These are phyloP conservation scores for Hyperopisus bebe DNA, from an alignment of 2,113 vertebrate species.

Conservation along the genomic window DNA sequence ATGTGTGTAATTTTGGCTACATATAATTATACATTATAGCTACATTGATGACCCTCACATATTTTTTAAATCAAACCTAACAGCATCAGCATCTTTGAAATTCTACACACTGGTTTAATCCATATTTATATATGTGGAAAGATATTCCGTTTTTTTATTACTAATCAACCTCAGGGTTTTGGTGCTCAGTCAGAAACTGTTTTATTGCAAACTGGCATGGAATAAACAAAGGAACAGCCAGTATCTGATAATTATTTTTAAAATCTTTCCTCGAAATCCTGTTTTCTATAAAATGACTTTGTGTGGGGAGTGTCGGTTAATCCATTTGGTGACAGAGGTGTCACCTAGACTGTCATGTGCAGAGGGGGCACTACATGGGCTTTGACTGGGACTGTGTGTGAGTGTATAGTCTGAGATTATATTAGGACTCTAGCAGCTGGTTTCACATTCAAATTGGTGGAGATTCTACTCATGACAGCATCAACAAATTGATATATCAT, in stretches of 20 bases:
- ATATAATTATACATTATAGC: not conserved
- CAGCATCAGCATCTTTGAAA: not conserved
- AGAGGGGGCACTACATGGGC: not conserved
- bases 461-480: not conserved
- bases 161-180: not conserved
- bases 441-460: not conserved
- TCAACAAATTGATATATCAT: not conserved
- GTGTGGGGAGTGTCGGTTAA: not conserved
- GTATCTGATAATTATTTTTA: not conserved
- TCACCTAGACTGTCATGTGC: not conserved
- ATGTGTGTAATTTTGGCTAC: not conserved
- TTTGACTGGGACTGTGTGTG: not conserved
- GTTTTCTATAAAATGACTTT: not conserved
- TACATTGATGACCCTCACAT: not conserved
- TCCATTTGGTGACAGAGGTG: not conserved
- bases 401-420: not conserved
- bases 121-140: not conserved
- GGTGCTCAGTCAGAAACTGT: not conserved
- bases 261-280: not conserved
- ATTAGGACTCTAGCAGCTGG: not conserved
- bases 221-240: not conserved
- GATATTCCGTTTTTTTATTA: not conserved
- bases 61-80: not conserved
- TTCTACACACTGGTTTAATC: not conserved
- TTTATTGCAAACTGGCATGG: not conserved